These are phyloP conservation scores for Elanoides forficatus DNA, from an alignment of 2,113 vertebrate genomes.

Conservation along the genomic window DNA sequence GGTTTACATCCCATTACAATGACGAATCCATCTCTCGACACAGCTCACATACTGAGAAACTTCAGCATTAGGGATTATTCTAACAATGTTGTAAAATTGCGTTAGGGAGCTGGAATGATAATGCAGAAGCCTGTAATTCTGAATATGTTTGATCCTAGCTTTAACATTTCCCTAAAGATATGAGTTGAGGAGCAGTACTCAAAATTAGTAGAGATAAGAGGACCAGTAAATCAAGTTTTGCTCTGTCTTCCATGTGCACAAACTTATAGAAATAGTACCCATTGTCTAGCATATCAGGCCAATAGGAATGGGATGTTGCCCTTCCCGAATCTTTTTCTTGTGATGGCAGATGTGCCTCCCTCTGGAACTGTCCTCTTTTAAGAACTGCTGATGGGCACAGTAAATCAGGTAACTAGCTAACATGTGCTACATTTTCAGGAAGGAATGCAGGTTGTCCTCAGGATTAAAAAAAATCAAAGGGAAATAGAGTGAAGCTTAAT, in stretches of 20 bases:
- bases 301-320: neutral
- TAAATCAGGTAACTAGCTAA: neutral
- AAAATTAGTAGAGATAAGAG: neutral
- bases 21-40: slow-evolving; percentile 50
- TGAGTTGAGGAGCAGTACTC: neutral
- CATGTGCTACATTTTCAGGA: neutral
- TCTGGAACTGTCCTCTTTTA: neutral
- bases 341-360: neutral
- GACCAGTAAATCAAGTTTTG: neutral
- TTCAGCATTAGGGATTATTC: slow-evolving; percentile 21
- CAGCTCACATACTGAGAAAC: neutral
- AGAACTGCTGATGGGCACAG: neutral
- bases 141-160: slow-evolving; percentile 45
- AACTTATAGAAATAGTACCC: neutral
- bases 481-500: neutral
- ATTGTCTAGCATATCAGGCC: neutral
- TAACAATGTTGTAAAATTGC: slow-evolving; percentile 29
- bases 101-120: slow-evolving; percentile 43
- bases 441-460: neutral
- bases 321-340: neutral
- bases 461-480: neutral
- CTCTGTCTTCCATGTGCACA: neutral
- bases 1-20: slow-evolving; percentile 30
- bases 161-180: neutral
- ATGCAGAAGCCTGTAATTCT: slow-evolving; percentile 26